Evolutionary conservation across 37 sponge, comb jelly and placozoan genomes (phyloP), one percentile per base, ranked within the genome.

Genomic region (Beroe ovata): DNA sequence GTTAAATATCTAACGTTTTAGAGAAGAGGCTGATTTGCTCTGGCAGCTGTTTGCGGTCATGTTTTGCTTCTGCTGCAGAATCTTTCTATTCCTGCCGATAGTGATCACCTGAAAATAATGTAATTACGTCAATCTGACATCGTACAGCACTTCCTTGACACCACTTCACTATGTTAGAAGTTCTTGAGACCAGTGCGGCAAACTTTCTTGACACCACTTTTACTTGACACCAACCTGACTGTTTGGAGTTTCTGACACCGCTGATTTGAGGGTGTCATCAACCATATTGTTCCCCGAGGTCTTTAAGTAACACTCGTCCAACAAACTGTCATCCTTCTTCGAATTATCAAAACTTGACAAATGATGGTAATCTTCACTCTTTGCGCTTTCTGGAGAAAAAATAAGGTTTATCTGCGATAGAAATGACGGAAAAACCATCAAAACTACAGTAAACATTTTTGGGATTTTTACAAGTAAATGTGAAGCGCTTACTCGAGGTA

Each of bases 291-390:
- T 37, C n/a, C n/a, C n/a, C 2, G 36, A 34, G 16, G 29, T 35
- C 54, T 77, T 77, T 29, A 77, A 77, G 21, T 42, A 77, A 77
- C 84, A 77, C 47, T 77, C 84, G 54, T 77, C 84, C 47, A 77
- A 26, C 2, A 77, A 11, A 77, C 84, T 77, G 84, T 77, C 84
- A 4, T 77, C 84, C 41, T 77, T 77, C 54, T 77, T 77, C 21
- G 36, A 33, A 25, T 77, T 77, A 25, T 77, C 84, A 77, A 77
- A 77, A 40, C 47, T 40, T 40, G 84, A 77, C 21, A 77, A 42
- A 23, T 77, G 84, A 54, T 77, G 84, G 84, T n/a, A 77, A 42
- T 77, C 84, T 39, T 35, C 54, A 11, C 69, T 8, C 34, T 47
- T 25, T 20, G 19, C 19, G 63, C 63, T 16, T 62, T 25, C 63